These are phyloP conservation scores for Hypocryptadius cinnamomeus DNA, from an alignment of 2,113 vertebrate species.

Conservation along the genomic window DNA sequence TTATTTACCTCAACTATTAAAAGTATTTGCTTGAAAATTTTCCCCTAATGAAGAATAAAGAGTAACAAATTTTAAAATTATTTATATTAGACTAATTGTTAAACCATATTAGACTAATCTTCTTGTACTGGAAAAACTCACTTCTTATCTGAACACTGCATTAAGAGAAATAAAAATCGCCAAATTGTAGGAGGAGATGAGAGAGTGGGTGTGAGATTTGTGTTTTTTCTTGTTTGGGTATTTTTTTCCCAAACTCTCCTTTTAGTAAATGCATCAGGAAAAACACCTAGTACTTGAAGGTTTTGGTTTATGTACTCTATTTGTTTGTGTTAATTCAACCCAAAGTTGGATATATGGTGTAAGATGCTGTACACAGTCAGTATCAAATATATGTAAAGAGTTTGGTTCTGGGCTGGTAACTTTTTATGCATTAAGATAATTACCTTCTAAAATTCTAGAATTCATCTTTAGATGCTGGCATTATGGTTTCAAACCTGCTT, in stretches of 20 bases:
- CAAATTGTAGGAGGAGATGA: neutral
- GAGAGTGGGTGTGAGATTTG: neutral
- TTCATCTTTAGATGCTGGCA: slow-evolving; percentile 75
- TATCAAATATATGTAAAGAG: neutral
- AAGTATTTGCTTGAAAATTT: neutral
- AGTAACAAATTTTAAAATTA: neutral
- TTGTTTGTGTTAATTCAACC: neutral
- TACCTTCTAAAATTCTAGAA: slow-evolving; percentile 65
- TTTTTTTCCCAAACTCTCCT: neutral
- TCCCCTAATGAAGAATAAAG: neutral
- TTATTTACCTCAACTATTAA: neutral
- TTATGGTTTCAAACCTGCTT: slow-evolving; percentile 78
- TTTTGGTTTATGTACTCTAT: neutral
- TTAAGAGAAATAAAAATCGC: neutral
- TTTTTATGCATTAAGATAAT: neutral
- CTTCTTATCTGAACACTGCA: neutral
- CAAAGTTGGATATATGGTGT: neutral
- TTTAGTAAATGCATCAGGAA: neutral
- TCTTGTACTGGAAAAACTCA: neutral
- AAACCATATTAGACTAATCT: neutral
- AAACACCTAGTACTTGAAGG: neutral
- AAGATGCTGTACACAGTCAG: neutral
- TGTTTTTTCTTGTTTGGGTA: neutral
- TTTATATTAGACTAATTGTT: neutral
- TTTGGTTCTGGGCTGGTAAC: neutral